Conservation (phyloP, 2,888 invertebrate species). For the Torymus tubicola region DNA sequence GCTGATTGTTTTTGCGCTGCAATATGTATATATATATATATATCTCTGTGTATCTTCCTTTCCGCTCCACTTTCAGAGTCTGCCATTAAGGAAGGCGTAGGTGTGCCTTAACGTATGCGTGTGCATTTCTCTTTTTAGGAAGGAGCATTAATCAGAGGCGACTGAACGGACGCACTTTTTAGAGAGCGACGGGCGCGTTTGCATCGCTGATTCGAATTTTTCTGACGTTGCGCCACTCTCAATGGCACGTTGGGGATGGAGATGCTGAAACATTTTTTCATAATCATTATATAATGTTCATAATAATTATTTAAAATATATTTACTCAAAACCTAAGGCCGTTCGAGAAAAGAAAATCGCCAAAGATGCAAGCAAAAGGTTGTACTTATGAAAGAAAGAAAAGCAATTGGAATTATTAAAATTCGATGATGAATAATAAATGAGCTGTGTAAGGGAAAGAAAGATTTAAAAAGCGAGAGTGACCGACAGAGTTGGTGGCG, state of each 20-base stretch:
- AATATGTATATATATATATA: background rate
- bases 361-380: too few relatives aligned
- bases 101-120: background rate
- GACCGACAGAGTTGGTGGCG: too few relatives aligned
- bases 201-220: background rate
- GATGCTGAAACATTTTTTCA: too few relatives aligned
- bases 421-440: too few relatives aligned
- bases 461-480: background rate
- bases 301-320: too few relatives aligned
- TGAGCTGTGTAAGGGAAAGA: background rate
- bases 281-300: too few relatives aligned
- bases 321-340: too few relatives aligned
- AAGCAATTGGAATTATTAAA: too few relatives aligned
- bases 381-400: too few relatives aligned
- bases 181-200: background rate
- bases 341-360: too few relatives aligned
- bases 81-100: conserved; percentile 9
- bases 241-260: too few relatives aligned
- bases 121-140: conserved; percentile 4
- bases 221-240: background rate
- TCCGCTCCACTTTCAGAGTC: conserved; percentile 20
- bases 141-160: conserved; percentile 13
- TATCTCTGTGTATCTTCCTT: too few relatives aligned
- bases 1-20: conserved; percentile 70
- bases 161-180: background rate